Conservation (phyloP, 2,888 invertebrate genomes). For the Anodontia alba region DNA sequence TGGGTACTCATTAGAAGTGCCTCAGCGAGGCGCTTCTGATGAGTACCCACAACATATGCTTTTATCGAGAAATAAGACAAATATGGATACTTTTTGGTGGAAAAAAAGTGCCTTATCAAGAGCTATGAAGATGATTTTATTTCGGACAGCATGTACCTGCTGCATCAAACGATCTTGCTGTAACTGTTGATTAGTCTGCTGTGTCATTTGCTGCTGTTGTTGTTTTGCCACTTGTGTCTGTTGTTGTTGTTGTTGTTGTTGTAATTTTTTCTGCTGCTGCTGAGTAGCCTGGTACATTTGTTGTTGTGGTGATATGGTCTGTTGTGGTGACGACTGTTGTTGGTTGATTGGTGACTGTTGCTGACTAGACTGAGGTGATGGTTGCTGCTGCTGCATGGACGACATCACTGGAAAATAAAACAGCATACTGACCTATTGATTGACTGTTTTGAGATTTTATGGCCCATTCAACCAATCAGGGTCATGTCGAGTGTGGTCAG, state of each 20-base stretch:
- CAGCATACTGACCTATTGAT: too few species aligned
- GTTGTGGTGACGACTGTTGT: slow-evolving; percentile 33
- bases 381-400: slow-evolving; percentile 26
- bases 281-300: slow-evolving; percentile 19
- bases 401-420: slow-evolving; percentile 37
- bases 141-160: too few species aligned
- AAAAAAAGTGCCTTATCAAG: too few species aligned
- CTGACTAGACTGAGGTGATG: slow-evolving; percentile 48
- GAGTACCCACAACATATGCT: too few species aligned
- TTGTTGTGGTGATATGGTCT: slow-evolving; percentile 17
- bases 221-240: slow-evolving; percentile 8
- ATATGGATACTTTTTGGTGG: too few species aligned
- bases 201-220: slow-evolving; percentile 45
- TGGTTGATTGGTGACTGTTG: neutral
- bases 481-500: too few species aligned
- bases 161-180: slow-evolving; percentile 30
- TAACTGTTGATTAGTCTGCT: slow-evolving; percentile 51
- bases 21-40: too few species aligned
- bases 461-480: too few species aligned
- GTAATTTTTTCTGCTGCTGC: slow-evolving; percentile 32
- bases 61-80: too few species aligned
- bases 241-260: slow-evolving; percentile 25
- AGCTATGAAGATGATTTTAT: too few species aligned
- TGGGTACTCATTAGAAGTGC: too few species aligned
- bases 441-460: too few species aligned